phyloP scores from a whole-genome alignment of 2,113 vertebrate species.

The Oreochromis tanganicae region DNA sequence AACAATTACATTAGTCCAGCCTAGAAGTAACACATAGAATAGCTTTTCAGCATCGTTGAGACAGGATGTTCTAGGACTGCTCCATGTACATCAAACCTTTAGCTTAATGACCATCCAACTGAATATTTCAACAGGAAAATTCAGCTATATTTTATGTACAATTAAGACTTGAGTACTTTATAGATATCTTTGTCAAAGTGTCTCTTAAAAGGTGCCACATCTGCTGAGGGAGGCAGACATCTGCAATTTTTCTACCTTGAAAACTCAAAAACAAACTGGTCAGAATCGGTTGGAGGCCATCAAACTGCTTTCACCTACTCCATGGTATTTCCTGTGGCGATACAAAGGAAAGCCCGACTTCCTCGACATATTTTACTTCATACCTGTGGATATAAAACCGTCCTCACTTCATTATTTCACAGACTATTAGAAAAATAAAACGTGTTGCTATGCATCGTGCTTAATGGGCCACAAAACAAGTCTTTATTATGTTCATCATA shows the following conservation, averaged over 20 bases:
- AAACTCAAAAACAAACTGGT: not conserved
- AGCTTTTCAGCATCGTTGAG: not conserved
- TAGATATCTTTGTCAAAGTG: not conserved
- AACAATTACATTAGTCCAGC: not conserved
- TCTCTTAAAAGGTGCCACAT: not conserved
- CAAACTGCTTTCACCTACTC: not conserved
- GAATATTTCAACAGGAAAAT: not conserved
- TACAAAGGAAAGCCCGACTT: slow-evolving; percentile 13
- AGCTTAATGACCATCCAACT: not conserved
- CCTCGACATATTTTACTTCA: not conserved
- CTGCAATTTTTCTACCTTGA: not conserved
- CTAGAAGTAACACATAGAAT: not conserved
- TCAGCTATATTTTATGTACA: not conserved
- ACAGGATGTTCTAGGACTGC: not conserved
- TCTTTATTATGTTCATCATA: not conserved
- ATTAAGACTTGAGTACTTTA: rapidly evolving
- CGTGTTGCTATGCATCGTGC: not conserved
- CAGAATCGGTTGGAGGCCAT: not conserved
- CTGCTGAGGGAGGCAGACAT: not conserved
- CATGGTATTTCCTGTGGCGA: slow-evolving; percentile 7
- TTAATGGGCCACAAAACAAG: not conserved
- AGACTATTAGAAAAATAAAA: rapidly evolving
- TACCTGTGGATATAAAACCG: not conserved
- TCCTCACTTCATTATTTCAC: not conserved
- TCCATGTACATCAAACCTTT: not conserved